Percentiles rank a stretch among this genome's conserved stretches.
Evolutionary conservation across 2,113 vertebrate species (phyloP).

Genomic region (Spermophilus dauricus): DNA sequence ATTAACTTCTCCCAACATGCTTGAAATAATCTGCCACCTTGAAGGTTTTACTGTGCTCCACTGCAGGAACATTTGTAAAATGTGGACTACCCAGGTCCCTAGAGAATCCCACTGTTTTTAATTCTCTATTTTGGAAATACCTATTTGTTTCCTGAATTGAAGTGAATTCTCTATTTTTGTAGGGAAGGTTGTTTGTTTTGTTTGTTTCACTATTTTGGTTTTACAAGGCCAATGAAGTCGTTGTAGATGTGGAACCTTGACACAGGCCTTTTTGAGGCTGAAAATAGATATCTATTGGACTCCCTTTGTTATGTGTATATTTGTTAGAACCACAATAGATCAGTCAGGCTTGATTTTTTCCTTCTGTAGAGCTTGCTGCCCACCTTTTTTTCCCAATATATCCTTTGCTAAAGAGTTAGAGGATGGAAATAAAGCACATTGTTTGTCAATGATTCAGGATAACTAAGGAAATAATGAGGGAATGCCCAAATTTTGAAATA

Average conservation of each 20-base stretch:
- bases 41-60: background rate
- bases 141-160: constrained; percentile 1
- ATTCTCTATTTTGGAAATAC: constrained; percentile 49
- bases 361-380: background rate
- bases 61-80: constrained; percentile 14
- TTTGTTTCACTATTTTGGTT: background rate
- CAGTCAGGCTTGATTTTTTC: background rate
- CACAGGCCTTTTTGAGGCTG: background rate
- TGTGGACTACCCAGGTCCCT: background rate
- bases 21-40: background rate
- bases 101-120: background rate
- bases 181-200: background rate
- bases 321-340: background rate
- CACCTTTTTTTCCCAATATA: background rate
- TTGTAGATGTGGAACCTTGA: background rate
- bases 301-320: background rate
- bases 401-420: background rate
- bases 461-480: background rate
- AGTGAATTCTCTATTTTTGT: constrained; percentile 14
- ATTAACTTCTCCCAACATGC: background rate
- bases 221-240: background rate
- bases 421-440: background rate
- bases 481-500: background rate
- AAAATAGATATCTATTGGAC: background rate
- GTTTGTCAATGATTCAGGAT: background rate